Evolutionary conservation across 1,140 invertebrate species (phyloP).

Genomic region (Rhagoletis pomonella): DNA sequence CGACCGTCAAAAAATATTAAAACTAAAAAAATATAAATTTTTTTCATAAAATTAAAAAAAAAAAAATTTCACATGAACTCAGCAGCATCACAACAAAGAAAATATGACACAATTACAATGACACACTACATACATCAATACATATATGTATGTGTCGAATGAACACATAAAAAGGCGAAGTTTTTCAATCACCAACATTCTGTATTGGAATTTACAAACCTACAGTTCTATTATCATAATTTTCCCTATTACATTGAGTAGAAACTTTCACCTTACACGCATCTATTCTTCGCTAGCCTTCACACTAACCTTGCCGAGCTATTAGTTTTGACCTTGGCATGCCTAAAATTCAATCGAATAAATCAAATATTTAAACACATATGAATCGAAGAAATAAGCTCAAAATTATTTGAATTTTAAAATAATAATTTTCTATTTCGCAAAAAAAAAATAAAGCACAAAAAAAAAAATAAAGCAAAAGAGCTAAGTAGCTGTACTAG

Average conservation of each 20-base stretch:
- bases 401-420: background rate
- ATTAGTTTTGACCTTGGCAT: constrained; percentile 20
- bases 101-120: background rate
- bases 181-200: background rate
- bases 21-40: too few relatives aligned
- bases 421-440: background rate
- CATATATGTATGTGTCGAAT: too few relatives aligned
- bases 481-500: background rate
- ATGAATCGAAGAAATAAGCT: background rate
- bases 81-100: too few relatives aligned
- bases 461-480: background rate
- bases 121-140: too few relatives aligned
- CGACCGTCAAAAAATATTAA: background rate
- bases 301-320: background rate
- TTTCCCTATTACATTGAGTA: background rate
- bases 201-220: background rate
- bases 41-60: background rate
- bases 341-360: background rate
- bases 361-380: constrained; percentile 29
- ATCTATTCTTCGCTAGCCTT: background rate
- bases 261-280: background rate
- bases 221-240: background rate
- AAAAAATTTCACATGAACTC: too few relatives aligned
- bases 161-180: too few relatives aligned
- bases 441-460: background rate